A percentile compares a stretch with the other conserved stretches of the same genome.
Conservation (phyloP, 2,113 vertebrate genomes). For the Neoarius graeffei region DNA sequence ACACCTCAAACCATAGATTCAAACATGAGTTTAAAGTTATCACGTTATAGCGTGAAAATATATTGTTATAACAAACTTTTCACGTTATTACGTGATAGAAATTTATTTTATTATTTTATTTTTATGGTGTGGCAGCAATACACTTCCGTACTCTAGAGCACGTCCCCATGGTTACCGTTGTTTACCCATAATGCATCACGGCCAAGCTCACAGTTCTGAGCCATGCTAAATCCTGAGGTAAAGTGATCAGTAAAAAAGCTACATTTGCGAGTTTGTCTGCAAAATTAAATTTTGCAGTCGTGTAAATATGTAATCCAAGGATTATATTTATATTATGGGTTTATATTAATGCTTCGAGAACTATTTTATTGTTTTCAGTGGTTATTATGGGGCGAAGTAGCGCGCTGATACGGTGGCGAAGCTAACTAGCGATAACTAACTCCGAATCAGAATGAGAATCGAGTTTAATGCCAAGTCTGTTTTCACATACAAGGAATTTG, state of each 20-base stretch:
- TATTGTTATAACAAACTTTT: no score
- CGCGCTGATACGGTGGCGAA: neutral
- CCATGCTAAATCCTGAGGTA: neutral
- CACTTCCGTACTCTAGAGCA: no score
- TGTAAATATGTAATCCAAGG: neutral
- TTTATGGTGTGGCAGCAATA: no score
- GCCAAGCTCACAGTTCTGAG: neutral
- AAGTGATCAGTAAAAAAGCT: neutral
- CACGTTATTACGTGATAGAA: no score
- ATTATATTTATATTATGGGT: neutral
- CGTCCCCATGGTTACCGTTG: conserved; percentile 61
- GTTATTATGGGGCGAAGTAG: neutral
- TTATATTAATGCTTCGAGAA: neutral
- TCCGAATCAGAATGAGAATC: no score
- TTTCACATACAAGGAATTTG: no score
- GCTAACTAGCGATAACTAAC: neutral
- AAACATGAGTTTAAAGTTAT: no score
- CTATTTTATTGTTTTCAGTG: neutral
- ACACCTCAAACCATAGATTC: no score
- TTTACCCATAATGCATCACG: conserved; percentile 65
- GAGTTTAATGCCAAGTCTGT: no score
- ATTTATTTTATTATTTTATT: no score
- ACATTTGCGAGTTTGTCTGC: neutral
- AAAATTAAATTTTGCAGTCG: no score
- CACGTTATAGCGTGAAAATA: no score